These are phyloP conservation scores for Panagrolaimus sp. DNA, from an alignment of 1,140 invertebrate species.

Conservation along the genomic window DNA sequence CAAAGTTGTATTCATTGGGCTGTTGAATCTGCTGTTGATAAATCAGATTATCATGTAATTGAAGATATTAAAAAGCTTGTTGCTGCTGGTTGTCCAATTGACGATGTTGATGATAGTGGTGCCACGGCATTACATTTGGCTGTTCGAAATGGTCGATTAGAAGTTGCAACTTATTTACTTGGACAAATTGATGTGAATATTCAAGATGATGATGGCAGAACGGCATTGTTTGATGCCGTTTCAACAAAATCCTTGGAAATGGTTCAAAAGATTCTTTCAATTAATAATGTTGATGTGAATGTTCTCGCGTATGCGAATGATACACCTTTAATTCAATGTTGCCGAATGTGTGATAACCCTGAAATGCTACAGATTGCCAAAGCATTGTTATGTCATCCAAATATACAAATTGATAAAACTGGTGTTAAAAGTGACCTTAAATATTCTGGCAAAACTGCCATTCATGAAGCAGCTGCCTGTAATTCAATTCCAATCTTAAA, in stretches of 20 bases:
- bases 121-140: neutral
- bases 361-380: neutral
- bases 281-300: neutral
- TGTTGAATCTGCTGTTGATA: neutral
- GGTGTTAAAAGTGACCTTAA: neutral
- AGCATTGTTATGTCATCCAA: neutral
- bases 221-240: neutral
- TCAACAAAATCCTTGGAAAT: neutral
- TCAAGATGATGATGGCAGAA: neutral
- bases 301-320: neutral
- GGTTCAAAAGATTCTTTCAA: neutral
- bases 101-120: neutral
- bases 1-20: constrained; percentile 9
- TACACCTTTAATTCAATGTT: neutral
- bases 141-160: neutral
- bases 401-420: neutral
- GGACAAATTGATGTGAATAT: neutral
- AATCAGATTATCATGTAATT: neutral
- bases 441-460: neutral
- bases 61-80: constrained; percentile 5
- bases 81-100: neutral
- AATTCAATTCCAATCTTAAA: constrained; percentile 2
- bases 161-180: neutral
- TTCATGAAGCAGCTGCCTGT: neutral
- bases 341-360: neutral